phyloP scores from a whole-genome alignment of 2,113 vertebrate genomes.

The Bufo gargarizans region DNA sequence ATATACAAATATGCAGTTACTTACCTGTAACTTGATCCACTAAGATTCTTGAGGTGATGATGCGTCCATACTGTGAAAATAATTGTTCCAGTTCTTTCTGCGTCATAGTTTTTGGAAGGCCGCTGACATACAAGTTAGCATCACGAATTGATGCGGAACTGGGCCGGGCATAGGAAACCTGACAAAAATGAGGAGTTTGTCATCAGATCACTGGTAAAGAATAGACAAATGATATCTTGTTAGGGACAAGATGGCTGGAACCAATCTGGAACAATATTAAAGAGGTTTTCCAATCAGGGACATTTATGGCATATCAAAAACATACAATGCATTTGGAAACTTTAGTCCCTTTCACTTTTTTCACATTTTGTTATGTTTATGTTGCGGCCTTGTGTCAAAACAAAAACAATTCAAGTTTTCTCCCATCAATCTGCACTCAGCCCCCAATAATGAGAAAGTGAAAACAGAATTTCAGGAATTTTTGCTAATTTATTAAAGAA shows the following conservation, averaged over 20 bases:
- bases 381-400: no score
- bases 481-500: no score
- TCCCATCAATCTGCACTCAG: no score
- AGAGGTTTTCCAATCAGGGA: no score
- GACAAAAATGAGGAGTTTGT: background rate
- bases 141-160: constrained; percentile 99
- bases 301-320: no score
- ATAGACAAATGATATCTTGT: background rate
- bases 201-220: constrained; percentile 10
- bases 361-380: no score
- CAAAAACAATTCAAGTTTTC: no score
- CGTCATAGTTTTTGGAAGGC: constrained; percentile 99
- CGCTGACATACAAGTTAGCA: constrained; percentile 98
- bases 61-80: constrained; percentile 98
- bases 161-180: constrained; percentile 98
- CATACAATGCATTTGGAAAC: no score
- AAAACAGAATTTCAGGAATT: no score
- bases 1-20: constrained; percentile 41
- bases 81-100: constrained; percentile 99
- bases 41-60: constrained; percentile 99
- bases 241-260: background rate
- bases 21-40: constrained; percentile 99
- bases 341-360: no score
- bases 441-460: no score
- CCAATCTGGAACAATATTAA: no score